A percentile compares a stretch with the other conserved stretches of the same genome.
Evolutionary conservation across 2,797 vertebrate genomes (phyloP).

Genomic region (Argyrosomus regius): DNA sequence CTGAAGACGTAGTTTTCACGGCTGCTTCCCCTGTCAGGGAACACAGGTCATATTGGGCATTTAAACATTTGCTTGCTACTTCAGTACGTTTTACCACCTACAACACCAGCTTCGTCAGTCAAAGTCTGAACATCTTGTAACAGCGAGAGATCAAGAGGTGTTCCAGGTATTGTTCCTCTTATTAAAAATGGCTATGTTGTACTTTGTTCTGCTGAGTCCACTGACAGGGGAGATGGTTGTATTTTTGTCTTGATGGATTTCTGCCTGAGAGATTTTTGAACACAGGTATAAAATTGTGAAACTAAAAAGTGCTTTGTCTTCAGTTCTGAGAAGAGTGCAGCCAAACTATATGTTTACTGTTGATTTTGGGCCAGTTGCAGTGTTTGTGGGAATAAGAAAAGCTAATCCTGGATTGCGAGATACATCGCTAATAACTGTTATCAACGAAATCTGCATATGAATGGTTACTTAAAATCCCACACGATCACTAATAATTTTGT

Average conservation of each 20-base stretch:
- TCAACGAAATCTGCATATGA: conserved; percentile 6
- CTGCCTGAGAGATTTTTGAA: conserved; percentile 25
- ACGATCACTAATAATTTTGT: conserved; percentile 1
- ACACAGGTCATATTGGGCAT: background rate
- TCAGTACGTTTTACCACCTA: background rate
- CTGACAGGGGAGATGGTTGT: background rate
- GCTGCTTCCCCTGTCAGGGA: background rate
- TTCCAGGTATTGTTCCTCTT: background rate
- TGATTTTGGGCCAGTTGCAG: conserved; percentile 24
- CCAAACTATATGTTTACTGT: conserved; percentile 23
- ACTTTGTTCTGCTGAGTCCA: background rate
- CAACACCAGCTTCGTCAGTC: background rate
- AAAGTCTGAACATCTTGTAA: background rate
- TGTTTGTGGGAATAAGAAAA: conserved; percentile 31
- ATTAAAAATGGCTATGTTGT: background rate
- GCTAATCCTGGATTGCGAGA: conserved; percentile 9
- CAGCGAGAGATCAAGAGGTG: background rate
- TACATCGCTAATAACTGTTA: background rate
- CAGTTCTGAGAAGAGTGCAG: conserved; percentile 15
- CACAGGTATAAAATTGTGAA: conserved; percentile 22
- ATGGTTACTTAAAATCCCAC: conserved; percentile 6
- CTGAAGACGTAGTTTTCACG: background rate
- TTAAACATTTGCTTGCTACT: background rate
- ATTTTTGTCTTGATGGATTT: conserved; percentile 35
- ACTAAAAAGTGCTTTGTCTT: conserved; percentile 26